These are phyloP conservation scores for Lichenostomus cassidix DNA, from an alignment of 2,113 vertebrate genomes.

Conservation along the genomic window DNA sequence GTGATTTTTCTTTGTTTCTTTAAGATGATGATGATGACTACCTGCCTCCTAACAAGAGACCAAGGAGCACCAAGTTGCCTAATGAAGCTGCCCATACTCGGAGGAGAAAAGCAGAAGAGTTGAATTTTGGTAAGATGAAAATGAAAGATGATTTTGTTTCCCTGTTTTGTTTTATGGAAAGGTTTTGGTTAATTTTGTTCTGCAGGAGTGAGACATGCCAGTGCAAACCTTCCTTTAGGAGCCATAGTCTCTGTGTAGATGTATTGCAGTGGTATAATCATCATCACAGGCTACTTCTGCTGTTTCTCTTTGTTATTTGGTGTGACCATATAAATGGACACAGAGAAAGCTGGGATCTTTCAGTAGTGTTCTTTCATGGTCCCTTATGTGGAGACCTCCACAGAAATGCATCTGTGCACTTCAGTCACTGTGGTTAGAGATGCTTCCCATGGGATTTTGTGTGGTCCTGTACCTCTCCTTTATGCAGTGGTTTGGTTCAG, in stretches of 20 bases:
- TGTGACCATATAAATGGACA: neutral
- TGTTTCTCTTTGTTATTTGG: neutral
- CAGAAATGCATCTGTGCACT: neutral
- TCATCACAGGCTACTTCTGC: neutral
- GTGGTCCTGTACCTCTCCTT: neutral
- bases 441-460: neutral
- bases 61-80: slow-evolving; percentile 44
- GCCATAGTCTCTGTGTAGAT: neutral
- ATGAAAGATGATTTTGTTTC: neutral
- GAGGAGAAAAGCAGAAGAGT: slow-evolving; percentile 71
- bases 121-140: slow-evolving; percentile 73
- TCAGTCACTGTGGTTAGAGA: neutral
- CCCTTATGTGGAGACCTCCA: neutral
- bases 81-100: slow-evolving; percentile 41
- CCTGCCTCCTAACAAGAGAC: slow-evolving; percentile 67
- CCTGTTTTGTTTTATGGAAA: neutral
- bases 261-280: neutral
- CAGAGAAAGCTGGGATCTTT: neutral
- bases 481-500: neutral
- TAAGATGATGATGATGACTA: slow-evolving; percentile 79
- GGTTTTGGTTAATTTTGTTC: neutral
- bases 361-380: neutral
- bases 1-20: neutral
- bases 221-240: neutral
- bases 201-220: neutral